Evolutionary conservation across 2,888 invertebrate genomes (phyloP), one percentile per base, ranked within the genome.

Genomic region (Aphidius colemani): DNA sequence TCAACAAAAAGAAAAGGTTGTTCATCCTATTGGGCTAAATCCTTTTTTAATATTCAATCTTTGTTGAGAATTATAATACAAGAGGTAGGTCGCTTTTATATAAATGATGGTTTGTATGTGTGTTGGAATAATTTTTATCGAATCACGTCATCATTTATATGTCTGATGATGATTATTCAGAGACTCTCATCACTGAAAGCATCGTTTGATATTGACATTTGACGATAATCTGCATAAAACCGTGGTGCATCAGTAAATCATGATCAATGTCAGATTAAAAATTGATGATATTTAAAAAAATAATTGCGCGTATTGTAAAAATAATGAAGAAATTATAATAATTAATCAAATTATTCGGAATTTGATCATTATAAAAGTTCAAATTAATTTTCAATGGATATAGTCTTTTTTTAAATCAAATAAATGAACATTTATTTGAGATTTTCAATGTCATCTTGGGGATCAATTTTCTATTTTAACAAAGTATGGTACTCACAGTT

Each of bases 181-280:
- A 30, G 30, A 30, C 30, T 30, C 30, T 30, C 30, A 44, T 44
- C 13, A 30, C 46, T 45, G 39, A 39, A 46, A 46, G 40, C 46
- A n/a, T 48, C 57, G 46, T 39, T 46, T 30, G 46, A 46, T 57
- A 57, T 40, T 57, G 45, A 57, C 46, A 10, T 39, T 7, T 18
- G 11, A 46, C 46, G 46, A 57, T 57, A 57, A 46, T 46, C 46
- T 7, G 7, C 10, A 10, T 30, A 30, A 57, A 46, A 39, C 57
- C 30, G 48, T 18, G 46, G 3, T 46, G 18, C 9, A 48, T 57
- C 30, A 57, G 39, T 46, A 40, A 7, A 45, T 46, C 46, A 46
- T 57, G 57, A 56, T 57, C 46, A 46, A 48, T 57, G 46, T 44
- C 57, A 48, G 57, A 57, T 45, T 57, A n/a, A 45, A 30, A 46